Evolutionary conservation across 2,888 invertebrate species (phyloP), one percentile per base, ranked within the genome.

Genomic region (Asteroscopus sphinx): DNA sequence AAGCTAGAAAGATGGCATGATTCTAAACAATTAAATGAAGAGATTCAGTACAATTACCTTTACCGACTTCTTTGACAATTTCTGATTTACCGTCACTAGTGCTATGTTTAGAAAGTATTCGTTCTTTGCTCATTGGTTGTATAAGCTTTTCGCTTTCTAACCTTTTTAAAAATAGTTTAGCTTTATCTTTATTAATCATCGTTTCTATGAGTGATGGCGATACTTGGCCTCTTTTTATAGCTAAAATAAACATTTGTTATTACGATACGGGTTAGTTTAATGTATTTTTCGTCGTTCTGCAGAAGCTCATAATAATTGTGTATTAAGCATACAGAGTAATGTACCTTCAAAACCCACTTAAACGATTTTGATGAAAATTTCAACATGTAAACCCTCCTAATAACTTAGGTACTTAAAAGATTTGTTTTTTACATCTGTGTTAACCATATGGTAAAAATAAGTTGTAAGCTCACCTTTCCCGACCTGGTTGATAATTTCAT

Each of bases 201-300:
- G 33, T 12, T 39, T 71, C 33, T 32, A 71, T 42, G 16, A 41
- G 40, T 12, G 17, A 39, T 16, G 65, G 65, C 15, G 65, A 35
- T 6, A 66, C 41, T 21, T 39, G 28, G 0, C 67, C 72, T 3
- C 5, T 28, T 42, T 65, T 48, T 15, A 65, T 56, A 7, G 33
- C 65, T 65, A 26, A 30, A 65, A 67, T 36, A 12, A 36, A 17
- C 6, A 15, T 5, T 35, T 16, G 15, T 2, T 36, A 11, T 17
- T 9, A 36, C 3, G 1, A 11, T 16, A n/a, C n/a, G 3, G 2
- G 5, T 1, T 28, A 6, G 21, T 21, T 1, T 21, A 21, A 21
- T n/a, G 21, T 21, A 21, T 1, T 21, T 6, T 4, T 21, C 21
- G 2, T 21, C 21, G 2, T 21, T 21, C 21, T 6, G 21, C 21